Conservation (phyloP, 2,797 vertebrate genomes). For the Crypturellus tataupa region DNA sequence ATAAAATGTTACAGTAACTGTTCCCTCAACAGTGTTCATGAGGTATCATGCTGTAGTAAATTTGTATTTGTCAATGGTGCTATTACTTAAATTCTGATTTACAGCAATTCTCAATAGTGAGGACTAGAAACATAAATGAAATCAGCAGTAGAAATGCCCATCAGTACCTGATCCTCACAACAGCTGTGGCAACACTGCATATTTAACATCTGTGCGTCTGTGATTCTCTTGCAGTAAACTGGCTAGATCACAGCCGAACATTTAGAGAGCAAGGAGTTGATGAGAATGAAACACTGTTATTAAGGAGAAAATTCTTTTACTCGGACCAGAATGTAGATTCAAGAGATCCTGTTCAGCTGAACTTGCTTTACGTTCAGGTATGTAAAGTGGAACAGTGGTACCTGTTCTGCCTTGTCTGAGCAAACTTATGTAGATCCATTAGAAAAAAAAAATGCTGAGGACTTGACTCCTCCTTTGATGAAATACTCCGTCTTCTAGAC, state of each 20-base stretch:
- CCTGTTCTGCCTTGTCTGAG: background rate
- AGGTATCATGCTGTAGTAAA: background rate
- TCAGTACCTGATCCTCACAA: background rate
- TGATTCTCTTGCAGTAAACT: slow-evolving; percentile 89
- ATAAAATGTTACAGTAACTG: rapidly evolving
- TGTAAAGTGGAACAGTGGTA: background rate
- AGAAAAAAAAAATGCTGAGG: background rate
- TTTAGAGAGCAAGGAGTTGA: slow-evolving; percentile 98
- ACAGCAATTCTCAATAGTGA: background rate
- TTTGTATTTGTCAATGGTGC: background rate
- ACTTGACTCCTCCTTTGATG: background rate
- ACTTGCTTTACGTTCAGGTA: slow-evolving; percentile 99
- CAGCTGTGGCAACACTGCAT: background rate
- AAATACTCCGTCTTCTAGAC: background rate
- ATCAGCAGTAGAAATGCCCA: background rate
- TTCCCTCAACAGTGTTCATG: background rate
- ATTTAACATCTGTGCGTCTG: background rate
- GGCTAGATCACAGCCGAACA: slow-evolving; percentile 97
- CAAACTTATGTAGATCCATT: background rate
- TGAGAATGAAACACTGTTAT: slow-evolving; percentile 92
- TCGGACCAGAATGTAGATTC: slow-evolving; percentile 99
- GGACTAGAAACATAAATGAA: background rate
- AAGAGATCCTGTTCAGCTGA: slow-evolving; percentile 96
- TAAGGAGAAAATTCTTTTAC: slow-evolving; percentile 97
- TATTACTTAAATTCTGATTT: background rate